phyloP scores from a whole-genome alignment of 1,140 invertebrate genomes.

The Paralvinella palmiformis region DNA sequence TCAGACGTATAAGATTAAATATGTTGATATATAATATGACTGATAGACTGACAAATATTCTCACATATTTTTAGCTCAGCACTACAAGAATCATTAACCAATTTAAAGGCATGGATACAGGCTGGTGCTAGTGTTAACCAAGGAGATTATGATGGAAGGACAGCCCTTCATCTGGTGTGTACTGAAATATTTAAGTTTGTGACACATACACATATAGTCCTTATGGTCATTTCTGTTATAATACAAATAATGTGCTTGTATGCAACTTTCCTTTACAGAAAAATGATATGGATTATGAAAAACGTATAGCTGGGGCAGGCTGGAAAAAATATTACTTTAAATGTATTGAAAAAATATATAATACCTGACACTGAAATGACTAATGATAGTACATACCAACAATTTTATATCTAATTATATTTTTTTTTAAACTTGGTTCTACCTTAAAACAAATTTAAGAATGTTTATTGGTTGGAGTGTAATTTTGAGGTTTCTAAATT shows the following conservation, averaged over 20 bases:
- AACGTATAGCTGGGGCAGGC: neutral
- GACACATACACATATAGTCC: neutral
- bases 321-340: neutral
- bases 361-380: too few species aligned
- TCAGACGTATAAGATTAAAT: too few species aligned
- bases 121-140: slow-evolving; percentile 62
- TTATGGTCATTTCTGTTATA: neutral
- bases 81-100: neutral
- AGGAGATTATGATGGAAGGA: slow-evolving; percentile 57
- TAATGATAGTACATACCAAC: too few species aligned
- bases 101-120: slow-evolving; percentile 41
- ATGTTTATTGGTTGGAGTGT: too few species aligned
- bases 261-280: neutral
- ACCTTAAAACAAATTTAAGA: too few species aligned
- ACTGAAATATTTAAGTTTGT: neutral
- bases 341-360: neutral
- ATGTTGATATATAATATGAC: too few species aligned
- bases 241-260: neutral
- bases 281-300: neutral
- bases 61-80: slow-evolving; percentile 5
- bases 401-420: too few species aligned
- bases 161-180: slow-evolving; percentile 55
- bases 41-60: too few species aligned
- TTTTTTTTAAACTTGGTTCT: too few species aligned
- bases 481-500: too few species aligned